phyloP scores from a whole-genome alignment of 2,113 vertebrate species.

The Neolamprologus falcicula region DNA sequence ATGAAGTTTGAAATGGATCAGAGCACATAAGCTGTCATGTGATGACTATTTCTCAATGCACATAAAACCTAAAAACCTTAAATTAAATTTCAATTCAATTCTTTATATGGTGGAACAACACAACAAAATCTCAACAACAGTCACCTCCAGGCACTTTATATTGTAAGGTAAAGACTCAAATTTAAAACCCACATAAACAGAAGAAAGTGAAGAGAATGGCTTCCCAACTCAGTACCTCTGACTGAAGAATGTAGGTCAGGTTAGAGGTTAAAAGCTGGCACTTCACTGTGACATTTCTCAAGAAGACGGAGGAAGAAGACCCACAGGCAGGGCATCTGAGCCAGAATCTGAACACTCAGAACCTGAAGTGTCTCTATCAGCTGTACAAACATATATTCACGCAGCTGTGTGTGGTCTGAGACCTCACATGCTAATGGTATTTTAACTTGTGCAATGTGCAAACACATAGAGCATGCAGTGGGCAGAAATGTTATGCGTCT shows the following conservation, averaged over 20 bases:
- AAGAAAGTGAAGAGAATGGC: neutral
- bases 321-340: neutral
- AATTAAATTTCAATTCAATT: neutral
- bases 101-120: neutral
- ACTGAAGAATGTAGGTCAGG: neutral
- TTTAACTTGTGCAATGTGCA: neutral
- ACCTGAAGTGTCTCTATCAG: neutral
- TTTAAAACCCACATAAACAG: neutral
- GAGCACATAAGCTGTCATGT: neutral
- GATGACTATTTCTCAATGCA: neutral
- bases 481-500: neutral
- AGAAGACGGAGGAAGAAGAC: neutral
- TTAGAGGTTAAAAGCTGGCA: neutral
- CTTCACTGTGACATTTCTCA: neutral
- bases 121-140: neutral
- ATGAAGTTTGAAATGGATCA: neutral
- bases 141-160: neutral
- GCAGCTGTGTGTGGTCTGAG: neutral
- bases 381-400: neutral
- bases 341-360: neutral
- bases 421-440: neutral
- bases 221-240: neutral
- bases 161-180: neutral
- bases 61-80: neutral
- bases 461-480: neutral